Conservation (phyloP, 35 echinoderm and acorn worm species). For the Heliocidaris erythrogramma region DNA sequence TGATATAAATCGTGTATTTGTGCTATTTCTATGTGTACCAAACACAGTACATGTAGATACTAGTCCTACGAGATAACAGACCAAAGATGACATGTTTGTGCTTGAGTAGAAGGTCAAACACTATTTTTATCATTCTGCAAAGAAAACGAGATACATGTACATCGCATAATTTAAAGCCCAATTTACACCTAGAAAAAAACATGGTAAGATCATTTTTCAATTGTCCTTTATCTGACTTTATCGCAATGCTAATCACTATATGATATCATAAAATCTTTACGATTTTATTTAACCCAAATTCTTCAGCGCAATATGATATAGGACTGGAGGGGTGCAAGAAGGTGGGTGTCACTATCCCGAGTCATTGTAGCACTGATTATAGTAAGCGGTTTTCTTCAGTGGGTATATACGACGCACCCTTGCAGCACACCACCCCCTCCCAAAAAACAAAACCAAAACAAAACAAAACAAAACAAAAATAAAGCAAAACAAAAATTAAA, state of each 20-base stretch:
- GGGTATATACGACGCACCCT: no score
- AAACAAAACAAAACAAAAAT: no score
- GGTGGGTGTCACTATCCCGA: no score
- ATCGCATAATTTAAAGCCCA: neutral
- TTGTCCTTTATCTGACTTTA: neutral
- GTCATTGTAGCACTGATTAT: no score
- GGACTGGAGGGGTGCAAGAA: no score
- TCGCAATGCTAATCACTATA: neutral
- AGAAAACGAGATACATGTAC: neutral
- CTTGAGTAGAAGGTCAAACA: neutral
- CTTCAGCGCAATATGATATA: neutral
- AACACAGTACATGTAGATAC: neutral
- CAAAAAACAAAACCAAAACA: no score
- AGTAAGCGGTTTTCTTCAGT: no score
- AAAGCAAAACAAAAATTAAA: no score
- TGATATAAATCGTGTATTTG: neutral
- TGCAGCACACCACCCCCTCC: no score
- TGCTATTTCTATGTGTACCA: neutral
- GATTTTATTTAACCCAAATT: neutral
- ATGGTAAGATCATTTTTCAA: neutral
- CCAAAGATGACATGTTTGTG: neutral
- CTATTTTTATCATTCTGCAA: neutral
- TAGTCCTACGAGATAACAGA: neutral
- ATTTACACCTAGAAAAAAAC: neutral
- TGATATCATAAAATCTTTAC: neutral